A percentile compares a stretch with the other conserved stretches of the same genome.
phyloP scores from a whole-genome alignment of 2,113 vertebrate genomes.

The Lanius ludovicianus region DNA sequence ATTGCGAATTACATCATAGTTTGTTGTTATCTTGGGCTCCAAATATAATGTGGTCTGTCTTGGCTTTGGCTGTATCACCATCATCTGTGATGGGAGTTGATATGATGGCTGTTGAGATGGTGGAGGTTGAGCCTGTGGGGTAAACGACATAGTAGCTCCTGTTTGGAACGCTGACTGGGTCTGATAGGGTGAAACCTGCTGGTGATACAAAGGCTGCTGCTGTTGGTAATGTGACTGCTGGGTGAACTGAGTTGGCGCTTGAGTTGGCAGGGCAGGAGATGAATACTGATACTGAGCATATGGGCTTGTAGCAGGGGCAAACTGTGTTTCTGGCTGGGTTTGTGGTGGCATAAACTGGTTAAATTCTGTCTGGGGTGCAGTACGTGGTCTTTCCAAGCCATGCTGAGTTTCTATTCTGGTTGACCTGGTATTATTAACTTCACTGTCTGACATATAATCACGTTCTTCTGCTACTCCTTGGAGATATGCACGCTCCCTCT shows the following conservation, averaged over 20 bases:
- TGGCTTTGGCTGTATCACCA: constrained; percentile 90
- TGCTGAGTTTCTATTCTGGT: constrained; percentile 84
- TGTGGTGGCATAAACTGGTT: constrained; percentile 93
- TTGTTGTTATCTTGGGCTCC: constrained; percentile 92
- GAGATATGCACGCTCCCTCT: constrained; percentile 94
- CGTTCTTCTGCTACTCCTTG: constrained; percentile 98
- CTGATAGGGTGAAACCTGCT: constrained; percentile 91
- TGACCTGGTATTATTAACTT: constrained; percentile 92
- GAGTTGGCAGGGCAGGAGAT: constrained; percentile 84
- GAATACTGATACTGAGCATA: constrained; percentile 93
- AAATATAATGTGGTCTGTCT: constrained; percentile 87
- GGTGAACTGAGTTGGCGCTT: constrained; percentile 90
- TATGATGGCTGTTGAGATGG: constrained; percentile 85
- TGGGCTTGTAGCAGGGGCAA: constrained; percentile 88
- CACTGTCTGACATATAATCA: constrained; percentile 99
- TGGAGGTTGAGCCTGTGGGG: constrained; percentile 84
- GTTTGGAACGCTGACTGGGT: constrained; percentile 91
- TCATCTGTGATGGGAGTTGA: constrained; percentile 88
- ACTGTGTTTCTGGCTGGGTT: constrained; percentile 90
- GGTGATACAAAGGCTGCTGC: constrained; percentile 90
- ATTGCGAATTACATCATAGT: constrained; percentile 94
- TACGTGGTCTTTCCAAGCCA: constrained; percentile 89
- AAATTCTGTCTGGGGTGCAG: constrained; percentile 94
- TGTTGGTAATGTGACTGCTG: constrained; percentile 91
- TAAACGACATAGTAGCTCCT: constrained; percentile 88